Conservation (phyloP, 2,888 invertebrate species). For the Graphium colonna region DNA sequence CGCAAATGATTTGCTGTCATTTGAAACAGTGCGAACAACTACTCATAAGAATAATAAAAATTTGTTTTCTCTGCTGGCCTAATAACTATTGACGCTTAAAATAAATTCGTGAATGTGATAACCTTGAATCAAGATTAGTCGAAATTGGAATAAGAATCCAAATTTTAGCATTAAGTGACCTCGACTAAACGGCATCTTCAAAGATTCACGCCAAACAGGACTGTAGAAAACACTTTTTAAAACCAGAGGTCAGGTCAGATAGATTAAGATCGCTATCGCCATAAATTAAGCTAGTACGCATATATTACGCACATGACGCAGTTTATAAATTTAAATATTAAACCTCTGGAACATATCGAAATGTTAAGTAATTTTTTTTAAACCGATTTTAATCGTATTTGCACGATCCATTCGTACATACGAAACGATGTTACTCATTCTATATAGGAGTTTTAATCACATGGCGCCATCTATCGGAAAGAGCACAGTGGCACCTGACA, state of each 20-base stretch:
- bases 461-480: no score
- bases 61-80: neutral
- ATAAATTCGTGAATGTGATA: slow-evolving; percentile 20
- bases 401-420: no score
- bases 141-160: slow-evolving; percentile 12
- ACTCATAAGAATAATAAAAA: neutral
- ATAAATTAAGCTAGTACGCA: no score
- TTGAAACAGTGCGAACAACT: neutral
- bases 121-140: slow-evolving; percentile 18
- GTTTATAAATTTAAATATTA: neutral
- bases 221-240: neutral
- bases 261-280: neutral
- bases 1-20: neutral
- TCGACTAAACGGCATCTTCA: slow-evolving; percentile 9
- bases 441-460: no score
- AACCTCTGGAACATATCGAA: no score
- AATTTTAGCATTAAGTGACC: slow-evolving; percentile 13
- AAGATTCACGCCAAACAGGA: slow-evolving; percentile 6
- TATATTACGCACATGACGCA: neutral
- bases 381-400: no score
- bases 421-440: no score
- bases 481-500: no score
- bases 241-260: slow-evolving; percentile 3
- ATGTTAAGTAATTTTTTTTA: no score
- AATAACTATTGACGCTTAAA: slow-evolving; percentile 9